Evolutionary conservation across 1,140 invertebrate genomes (phyloP), one percentile per base, ranked within the genome.

Genomic region (Eulimnadia texana): DNA sequence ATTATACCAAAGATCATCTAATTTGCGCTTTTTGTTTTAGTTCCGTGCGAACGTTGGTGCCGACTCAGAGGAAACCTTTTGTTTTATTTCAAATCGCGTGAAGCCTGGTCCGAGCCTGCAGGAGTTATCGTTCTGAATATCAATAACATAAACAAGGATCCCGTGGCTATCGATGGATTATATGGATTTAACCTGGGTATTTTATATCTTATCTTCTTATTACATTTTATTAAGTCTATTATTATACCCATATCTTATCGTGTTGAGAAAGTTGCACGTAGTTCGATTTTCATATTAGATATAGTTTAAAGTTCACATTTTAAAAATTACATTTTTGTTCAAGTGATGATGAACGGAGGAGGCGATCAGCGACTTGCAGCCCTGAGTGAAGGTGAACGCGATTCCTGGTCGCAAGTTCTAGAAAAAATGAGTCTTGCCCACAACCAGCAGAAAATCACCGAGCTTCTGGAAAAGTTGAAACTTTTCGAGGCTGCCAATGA

Each of bases 41-140:
- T 86, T 64, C 87, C 81, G 72, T 76, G 83, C 63, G 84, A 91
- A 70, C 77, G 90, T 72, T 94, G 89, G 86, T 95, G 90, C 76
- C 82, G 91, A 62, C 77, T 97, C 20, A 80, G 88, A 68, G 93
- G 93, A 58, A 96, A 96, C 76, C 75, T 96, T 2, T 74, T 98
- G 54, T 96, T 98, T 78, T 96, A 94, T 74, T 85, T 94, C 72
- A 94, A 94, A 73, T 86, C 84, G 25, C 81, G 84, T 64, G 90
- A 95, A 72, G 84, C 85, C 69, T 89, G 84, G 80, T 89, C 88
- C 9, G 87, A 93, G 64, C 88, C 91, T 0, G 72, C 85, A 50
- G 92, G 92, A 3, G 82, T 94, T 1, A 83, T 94, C 67, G 82
- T 96, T 50, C 74, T 96, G 58, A 89, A 93, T 71, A 84, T 91